A percentile compares a stretch with the other conserved stretches of the same genome.
Conservation (phyloP, 2,888 invertebrate species). For the Alentia gelatinosa region DNA sequence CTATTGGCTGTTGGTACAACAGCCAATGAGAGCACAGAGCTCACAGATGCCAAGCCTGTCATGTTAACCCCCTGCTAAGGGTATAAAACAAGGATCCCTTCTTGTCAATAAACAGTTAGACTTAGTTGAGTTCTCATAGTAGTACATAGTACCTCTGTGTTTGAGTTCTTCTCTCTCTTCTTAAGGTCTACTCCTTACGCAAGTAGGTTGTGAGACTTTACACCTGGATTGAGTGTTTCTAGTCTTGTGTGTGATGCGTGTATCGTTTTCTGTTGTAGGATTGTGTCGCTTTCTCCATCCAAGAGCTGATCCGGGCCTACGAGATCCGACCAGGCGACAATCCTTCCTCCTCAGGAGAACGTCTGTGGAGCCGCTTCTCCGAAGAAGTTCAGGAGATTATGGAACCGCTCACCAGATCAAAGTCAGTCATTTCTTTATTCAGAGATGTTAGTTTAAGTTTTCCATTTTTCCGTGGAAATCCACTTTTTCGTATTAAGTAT, state of each 20-base stretch:
- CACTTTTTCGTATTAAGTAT: background rate
- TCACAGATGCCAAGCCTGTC: no score
- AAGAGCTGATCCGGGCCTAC: slow-evolving; percentile 81
- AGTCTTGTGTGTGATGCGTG: no score
- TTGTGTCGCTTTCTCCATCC: slow-evolving; percentile 81
- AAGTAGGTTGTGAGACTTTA: no score
- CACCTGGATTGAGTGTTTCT: background rate
- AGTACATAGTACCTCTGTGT: no score
- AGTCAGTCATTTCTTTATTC: slow-evolving; percentile 8
- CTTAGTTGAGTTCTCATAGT: no score
- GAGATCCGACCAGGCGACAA: slow-evolving; percentile 71
- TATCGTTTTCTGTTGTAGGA: slow-evolving; percentile 73
- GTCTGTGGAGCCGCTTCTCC: slow-evolving; percentile 79
- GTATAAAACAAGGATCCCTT: no score
- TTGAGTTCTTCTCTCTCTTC: no score
- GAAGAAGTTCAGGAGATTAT: slow-evolving; percentile 80
- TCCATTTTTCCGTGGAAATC: background rate
- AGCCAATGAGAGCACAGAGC: no score
- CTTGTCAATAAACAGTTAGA: no score
- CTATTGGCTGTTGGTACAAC: no score
- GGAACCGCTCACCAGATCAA: slow-evolving; percentile 67
- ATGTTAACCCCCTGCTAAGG: no score
- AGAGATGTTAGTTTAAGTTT: background rate
- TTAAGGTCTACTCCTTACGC: no score
- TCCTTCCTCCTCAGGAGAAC: slow-evolving; percentile 63